Conservation (phyloP, 2,888 invertebrate species). For the Aplocera efformata region DNA sequence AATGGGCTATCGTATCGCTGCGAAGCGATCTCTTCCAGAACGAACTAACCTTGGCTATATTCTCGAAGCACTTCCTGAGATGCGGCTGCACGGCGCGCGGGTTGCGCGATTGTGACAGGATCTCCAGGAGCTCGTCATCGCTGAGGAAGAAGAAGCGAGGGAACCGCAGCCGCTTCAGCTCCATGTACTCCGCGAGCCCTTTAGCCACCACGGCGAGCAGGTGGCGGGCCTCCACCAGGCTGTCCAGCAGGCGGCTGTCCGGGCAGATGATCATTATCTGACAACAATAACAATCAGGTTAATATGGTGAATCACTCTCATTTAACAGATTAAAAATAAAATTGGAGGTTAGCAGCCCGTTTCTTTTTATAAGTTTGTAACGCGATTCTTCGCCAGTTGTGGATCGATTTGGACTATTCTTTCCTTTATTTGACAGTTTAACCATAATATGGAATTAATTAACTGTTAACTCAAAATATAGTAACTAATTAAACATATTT, state of each 20-base stretch:
- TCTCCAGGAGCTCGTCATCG: constrained; percentile 90
- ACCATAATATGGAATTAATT: too few relatives aligned
- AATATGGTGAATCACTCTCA: neutral
- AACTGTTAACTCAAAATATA: too few relatives aligned
- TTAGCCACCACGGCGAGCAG: constrained; percentile 86
- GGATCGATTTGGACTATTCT: too few relatives aligned
- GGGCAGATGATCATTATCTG: constrained; percentile 84
- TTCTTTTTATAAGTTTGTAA: too few relatives aligned
- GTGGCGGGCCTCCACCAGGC: constrained; percentile 84
- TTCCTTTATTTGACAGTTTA: too few relatives aligned
- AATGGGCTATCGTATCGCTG: too few relatives aligned
- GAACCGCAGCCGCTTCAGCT: constrained; percentile 86
- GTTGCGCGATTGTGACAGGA: constrained; percentile 88
- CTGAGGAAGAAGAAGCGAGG: constrained; percentile 90
- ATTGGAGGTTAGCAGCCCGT: too few relatives aligned
- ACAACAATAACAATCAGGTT: constrained; percentile 7
- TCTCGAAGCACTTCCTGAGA: constrained; percentile 91
- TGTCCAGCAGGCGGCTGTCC: constrained; percentile 83
- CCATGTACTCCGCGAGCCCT: constrained; percentile 88
- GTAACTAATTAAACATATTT: too few relatives aligned
- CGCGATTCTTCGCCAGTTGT: too few relatives aligned
- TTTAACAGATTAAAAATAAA: too few relatives aligned
- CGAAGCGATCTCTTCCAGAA: too few relatives aligned
- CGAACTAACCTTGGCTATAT: constrained; percentile 85
- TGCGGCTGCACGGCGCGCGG: constrained; percentile 90